Conservation (phyloP, 2,797 vertebrate genomes). For the Phataginus tetradactyla region DNA sequence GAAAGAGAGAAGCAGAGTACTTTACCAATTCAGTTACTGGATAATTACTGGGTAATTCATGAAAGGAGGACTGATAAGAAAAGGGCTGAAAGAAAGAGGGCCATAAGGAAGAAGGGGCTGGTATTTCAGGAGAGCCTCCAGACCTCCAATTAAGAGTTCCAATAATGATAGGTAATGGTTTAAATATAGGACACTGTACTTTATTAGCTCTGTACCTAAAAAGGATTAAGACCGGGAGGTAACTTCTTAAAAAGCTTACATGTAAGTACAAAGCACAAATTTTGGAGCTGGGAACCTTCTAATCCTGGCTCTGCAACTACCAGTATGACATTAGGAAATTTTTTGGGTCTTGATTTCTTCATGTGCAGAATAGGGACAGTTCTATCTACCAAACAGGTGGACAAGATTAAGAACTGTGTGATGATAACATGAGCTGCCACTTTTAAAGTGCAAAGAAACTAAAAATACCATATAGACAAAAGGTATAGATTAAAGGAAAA, state of each 20-base stretch:
- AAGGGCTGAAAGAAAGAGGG: slow-evolving; percentile 29
- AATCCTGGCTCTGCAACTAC: background rate
- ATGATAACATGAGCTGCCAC: background rate
- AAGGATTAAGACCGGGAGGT: background rate
- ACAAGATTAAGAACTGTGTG: background rate
- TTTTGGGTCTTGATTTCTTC: slow-evolving; percentile 40
- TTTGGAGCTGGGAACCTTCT: slow-evolving; percentile 3
- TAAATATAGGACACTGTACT: slow-evolving; percentile 6
- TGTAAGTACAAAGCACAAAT: slow-evolving; percentile 48
- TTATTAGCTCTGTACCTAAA: slow-evolving; percentile 31
- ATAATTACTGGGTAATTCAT: slow-evolving; percentile 31
- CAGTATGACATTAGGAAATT: slow-evolving; percentile 9
- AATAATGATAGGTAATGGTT: slow-evolving; percentile 25
- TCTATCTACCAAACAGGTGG: background rate
- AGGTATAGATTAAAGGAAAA: slow-evolving; percentile 25
- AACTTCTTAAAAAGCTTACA: slow-evolving; percentile 8
- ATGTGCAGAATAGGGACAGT: background rate
- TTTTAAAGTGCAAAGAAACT: slow-evolving; percentile 29
- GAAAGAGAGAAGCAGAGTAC: slow-evolving; percentile 22
- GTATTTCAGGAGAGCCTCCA: background rate
- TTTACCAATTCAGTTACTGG: slow-evolving; percentile 30
- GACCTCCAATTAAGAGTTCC: slow-evolving; percentile 33
- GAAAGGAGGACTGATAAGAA: slow-evolving; percentile 40
- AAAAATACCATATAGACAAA: slow-evolving; percentile 7
- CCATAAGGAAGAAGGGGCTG: slow-evolving; percentile 18